Evolutionary conservation across 2,113 vertebrate genomes (phyloP), one percentile per base, ranked within the genome.

Genomic region (Archilochus colubris): DNA sequence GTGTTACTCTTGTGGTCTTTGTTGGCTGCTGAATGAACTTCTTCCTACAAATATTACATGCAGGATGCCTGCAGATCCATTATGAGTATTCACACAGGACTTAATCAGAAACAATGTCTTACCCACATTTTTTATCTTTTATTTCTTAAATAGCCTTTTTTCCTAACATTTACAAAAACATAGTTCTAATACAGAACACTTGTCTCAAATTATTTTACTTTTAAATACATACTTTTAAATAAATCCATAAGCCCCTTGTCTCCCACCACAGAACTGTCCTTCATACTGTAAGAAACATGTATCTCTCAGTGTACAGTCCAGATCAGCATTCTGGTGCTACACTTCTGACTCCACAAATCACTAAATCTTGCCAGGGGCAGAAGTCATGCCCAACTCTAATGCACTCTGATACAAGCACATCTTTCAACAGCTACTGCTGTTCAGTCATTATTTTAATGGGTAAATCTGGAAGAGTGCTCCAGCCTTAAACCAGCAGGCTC

Each of bases 261-360:
- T 38, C 68, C 63, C 63, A 33, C 27, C 78, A 79, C 76, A 36
- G 38, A 83, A n/a, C 28, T 33, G 24, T 53, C 23, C 62, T 80
- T 55, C 30, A 4, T 3, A 17, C 55, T 22, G 13, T 44, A 62
- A 61, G 36, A n/a, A 78, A 54, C 28, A 25, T 0, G 1, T 0
- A 21, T 2, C 11, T 48, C 23, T 53, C 53, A 58, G 38, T 1
- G 24, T 46, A 28, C 15, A 73, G 43, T 40, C n/a, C 40, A n/a
- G 14, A 55, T 21, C 38, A 43, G 30, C 6, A 1, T 87, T 27
- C 44, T 44, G 31, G 30, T 14, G 14, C 61, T 79, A 50, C 23
- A 24, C 50, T 30, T 72, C 18, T 21, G 62, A 12, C 44, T 36
- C 44, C 23, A 23, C 36, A 63, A 40, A 25, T 11, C 24, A 55